These are phyloP conservation scores for Ephydatia muelleri DNA, from an alignment of 37 sponge, comb jelly and placozoan genomes.

Conservation along the genomic window DNA sequence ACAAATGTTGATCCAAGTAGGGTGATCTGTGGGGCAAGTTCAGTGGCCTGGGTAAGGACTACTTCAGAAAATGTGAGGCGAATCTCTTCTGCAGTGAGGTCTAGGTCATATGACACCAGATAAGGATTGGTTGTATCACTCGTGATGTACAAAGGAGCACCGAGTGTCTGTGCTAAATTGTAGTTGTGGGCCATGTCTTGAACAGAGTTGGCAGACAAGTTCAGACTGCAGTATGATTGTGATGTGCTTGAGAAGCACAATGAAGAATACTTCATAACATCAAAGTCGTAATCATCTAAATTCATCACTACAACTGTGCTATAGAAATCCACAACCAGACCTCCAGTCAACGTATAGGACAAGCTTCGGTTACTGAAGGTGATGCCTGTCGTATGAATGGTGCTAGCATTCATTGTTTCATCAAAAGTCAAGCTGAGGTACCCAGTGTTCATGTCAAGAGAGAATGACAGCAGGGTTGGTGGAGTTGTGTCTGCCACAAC, in stretches of 20 bases:
- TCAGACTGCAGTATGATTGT: slow-evolving; percentile 44
- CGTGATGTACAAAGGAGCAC: slow-evolving; percentile 4
- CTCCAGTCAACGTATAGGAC: slow-evolving; percentile 65
- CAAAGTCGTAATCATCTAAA: slow-evolving; percentile 77
- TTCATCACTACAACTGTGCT: slow-evolving; percentile 58
- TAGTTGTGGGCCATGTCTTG: slow-evolving; percentile 65
- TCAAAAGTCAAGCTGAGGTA: slow-evolving; percentile 79
- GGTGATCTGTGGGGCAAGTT: slow-evolving; percentile 25
- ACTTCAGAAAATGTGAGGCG: slow-evolving; percentile 84
- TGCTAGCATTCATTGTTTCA: slow-evolving; percentile 81
- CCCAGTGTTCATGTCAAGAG: slow-evolving; percentile 79
- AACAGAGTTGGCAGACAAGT: slow-evolving; percentile 43
- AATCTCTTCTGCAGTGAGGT: slow-evolving; percentile 72
- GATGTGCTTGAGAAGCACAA: slow-evolving; percentile 33
- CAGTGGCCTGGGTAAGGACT: slow-evolving; percentile 3
- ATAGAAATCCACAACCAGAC: slow-evolving; percentile 72
- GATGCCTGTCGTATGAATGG: slow-evolving; percentile 40
- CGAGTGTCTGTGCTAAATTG: slow-evolving; percentile 26
- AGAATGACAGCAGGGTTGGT: slow-evolving; percentile 58
- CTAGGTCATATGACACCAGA: slow-evolving; percentile 79
- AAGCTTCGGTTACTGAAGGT: slow-evolving; percentile 15
- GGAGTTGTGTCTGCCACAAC: slow-evolving; percentile 56
- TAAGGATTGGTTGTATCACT: slow-evolving; percentile 66
- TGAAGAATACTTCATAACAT: slow-evolving; percentile 55
- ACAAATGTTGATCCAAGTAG: slow-evolving; percentile 61